Evolutionary conservation across 2,888 invertebrate species (phyloP).

Genomic region (Atethmia centrago): DNA sequence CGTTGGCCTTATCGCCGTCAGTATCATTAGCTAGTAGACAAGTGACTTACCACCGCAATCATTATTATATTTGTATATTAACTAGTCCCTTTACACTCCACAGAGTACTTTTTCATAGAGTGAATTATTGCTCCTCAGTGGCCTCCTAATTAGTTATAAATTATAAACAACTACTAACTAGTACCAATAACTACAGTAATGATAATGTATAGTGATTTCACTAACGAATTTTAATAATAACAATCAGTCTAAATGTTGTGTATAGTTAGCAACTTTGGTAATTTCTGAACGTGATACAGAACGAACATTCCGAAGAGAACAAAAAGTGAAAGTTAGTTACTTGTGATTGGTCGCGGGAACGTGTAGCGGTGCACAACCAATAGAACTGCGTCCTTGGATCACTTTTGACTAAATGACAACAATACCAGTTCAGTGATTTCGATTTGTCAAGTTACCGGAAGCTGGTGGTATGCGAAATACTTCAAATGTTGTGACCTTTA

Average conservation of each 20-base stretch:
- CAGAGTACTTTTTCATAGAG: no score
- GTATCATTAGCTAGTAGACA: background rate
- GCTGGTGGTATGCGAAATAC: conserved; percentile 64
- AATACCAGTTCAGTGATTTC: conserved; percentile 70
- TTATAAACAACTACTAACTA: no score
- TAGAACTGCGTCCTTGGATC: conserved; percentile 64
- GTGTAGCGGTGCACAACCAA: conserved; percentile 26
- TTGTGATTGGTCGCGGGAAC: conserved; percentile 70
- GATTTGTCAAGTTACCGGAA: conserved; percentile 80
- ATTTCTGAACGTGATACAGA: conserved; percentile 27
- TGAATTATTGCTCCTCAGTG: background rate
- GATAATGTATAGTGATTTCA: no score
- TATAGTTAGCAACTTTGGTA: background rate
- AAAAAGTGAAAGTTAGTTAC: conserved; percentile 79
- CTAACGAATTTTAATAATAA: background rate
- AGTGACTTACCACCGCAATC: no score
- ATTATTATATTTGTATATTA: background rate
- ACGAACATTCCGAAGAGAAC: conserved; percentile 34
- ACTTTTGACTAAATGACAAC: conserved; percentile 52
- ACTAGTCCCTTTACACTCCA: background rate
- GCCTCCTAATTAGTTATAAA: no score
- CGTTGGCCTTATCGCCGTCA: background rate
- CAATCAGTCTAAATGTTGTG: background rate
- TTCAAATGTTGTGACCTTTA: conserved; percentile 74
- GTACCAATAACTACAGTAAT: background rate